These are phyloP conservation scores for Campoletis raptor DNA, from an alignment of 2,888 invertebrate genomes.

Conservation along the genomic window DNA sequence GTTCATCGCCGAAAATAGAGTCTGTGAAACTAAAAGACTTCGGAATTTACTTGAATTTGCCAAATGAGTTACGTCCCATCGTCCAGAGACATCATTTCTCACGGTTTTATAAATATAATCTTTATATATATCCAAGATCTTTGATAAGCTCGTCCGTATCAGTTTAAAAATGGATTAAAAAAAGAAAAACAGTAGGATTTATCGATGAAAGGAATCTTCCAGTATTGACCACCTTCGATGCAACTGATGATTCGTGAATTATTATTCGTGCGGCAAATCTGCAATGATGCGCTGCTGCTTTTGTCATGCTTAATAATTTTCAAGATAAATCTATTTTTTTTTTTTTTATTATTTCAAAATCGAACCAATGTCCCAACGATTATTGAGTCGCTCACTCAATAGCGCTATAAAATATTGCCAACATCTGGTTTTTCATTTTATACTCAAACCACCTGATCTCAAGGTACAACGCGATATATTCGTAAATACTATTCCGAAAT, in stretches of 20 bases:
- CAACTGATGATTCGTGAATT: neutral
- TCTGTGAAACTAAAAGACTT: neutral
- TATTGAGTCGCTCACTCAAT: neutral
- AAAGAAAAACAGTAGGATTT: neutral
- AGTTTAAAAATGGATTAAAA: too few relatives aligned
- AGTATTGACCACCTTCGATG: neutral
- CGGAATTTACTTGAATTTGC: too few relatives aligned
- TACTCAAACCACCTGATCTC: neutral
- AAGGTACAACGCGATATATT: neutral
- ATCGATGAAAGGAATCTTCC: neutral
- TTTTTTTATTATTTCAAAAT: neutral
- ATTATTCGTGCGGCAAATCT: neutral
- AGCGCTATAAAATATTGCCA: neutral
- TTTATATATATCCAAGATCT: neutral
- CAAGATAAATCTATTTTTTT: neutral
- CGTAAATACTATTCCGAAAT: constrained; percentile 14
- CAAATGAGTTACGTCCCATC: neutral
- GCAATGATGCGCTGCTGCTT: neutral
- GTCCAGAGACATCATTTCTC: neutral
- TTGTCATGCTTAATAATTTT: neutral
- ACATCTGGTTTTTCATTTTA: neutral
- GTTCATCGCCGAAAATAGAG: neutral
- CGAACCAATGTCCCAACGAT: neutral
- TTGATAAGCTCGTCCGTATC: neutral
- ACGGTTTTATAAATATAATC: neutral